These are phyloP conservation scores for Hipparchia semele DNA, from an alignment of 2,888 invertebrate species.

Conservation along the genomic window DNA sequence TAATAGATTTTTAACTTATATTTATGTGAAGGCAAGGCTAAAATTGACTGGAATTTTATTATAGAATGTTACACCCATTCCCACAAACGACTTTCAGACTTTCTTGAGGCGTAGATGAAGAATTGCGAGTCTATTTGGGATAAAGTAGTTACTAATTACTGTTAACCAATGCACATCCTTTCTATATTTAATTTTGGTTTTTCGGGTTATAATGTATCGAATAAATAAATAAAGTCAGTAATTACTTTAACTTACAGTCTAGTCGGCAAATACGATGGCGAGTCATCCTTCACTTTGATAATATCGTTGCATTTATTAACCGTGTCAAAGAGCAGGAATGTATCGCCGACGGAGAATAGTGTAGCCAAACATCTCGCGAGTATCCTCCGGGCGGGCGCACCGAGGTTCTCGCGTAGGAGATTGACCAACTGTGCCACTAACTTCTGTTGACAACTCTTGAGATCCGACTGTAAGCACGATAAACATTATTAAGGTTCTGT, in stretches of 20 bases:
- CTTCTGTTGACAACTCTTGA: constrained; percentile 98
- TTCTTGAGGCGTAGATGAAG: no score
- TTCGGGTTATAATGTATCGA: no score
- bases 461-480: constrained; percentile 89
- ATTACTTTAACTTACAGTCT: constrained; percentile 89
- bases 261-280: constrained; percentile 96
- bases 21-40: no score
- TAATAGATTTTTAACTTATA: no score
- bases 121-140: no score
- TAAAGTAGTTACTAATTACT: no score
- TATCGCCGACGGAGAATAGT: constrained; percentile 98
- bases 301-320: constrained; percentile 99
- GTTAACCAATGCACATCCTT: constrained; percentile 54
- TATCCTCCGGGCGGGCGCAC: constrained; percentile 96
- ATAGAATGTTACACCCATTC: no score
- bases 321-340: constrained; percentile 97
- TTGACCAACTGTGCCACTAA: constrained; percentile 96
- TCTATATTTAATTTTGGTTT: no score
- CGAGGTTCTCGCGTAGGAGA: constrained; percentile 94
- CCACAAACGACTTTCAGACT: no score
- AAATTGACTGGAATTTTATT: no score
- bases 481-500: no score
- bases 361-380: constrained; percentile 96
- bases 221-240: no score
- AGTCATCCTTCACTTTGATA: constrained; percentile 98